Evolutionary conservation across 2,113 vertebrate genomes (phyloP), one percentile per base, ranked within the genome.

Genomic region (Mungos mungo): DNA sequence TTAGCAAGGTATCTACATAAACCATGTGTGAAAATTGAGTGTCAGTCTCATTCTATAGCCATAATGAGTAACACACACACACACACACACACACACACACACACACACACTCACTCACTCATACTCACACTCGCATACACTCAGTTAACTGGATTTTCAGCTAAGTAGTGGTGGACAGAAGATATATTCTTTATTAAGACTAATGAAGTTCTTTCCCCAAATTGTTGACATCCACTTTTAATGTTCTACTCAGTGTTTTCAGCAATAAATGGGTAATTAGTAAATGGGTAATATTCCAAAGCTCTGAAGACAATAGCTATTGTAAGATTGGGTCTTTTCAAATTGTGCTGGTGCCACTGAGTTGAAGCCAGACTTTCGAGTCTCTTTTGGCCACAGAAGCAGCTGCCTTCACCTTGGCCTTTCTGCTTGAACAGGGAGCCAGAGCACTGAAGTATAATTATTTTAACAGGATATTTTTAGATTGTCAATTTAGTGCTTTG

Each of bases 101-200:
- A 87, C 52, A 84, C n/a, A 83, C 5, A 68, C 18, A 60, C 18
- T 31, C n/a, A 68, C 76, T 3, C 33, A 69, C 38, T 45, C 8
- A 41, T 7, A 50, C 14, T 21, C 3, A 71, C 25, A 38, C 29
- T 5, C 66, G 27, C 23, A 60, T 35, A 11, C 13, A 23, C 23
- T 38, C 82, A 77, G 25, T 21, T 47, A 88, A 77, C 3, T 66
- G 21, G 57, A 92, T 45, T 95, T 92, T 88, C 45, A 95, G 35
- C 23, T 69, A 79, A 85, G 41, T 13, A 93, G 21, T 65, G 45
- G n/a, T 88, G 13, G 21, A 90, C 31, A 72, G 45, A 93, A 72
- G 19, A 65, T 1, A 14, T 5, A 60, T 89, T 97, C 85, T 96
- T 86, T 45, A 80, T 87, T 66, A 90, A 95, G 96, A 88, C 27